Evolutionary conservation across 2,888 invertebrate genomes (phyloP).

Genomic region (Leucophenga maculata): DNA sequence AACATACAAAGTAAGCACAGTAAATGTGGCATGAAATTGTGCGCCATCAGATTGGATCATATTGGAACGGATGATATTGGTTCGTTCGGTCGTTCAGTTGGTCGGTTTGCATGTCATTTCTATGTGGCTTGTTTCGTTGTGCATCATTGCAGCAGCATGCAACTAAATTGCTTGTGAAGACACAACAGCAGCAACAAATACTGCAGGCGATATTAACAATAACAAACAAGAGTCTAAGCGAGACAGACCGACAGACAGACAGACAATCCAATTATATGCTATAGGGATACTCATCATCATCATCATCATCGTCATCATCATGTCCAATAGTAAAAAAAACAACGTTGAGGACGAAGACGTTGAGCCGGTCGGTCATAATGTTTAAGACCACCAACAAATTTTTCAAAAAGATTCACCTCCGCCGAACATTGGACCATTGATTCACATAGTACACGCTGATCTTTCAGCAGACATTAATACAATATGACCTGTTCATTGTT

Average conservation of each 20-base stretch:
- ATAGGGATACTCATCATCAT: not conserved
- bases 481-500: too few species aligned
- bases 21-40: too few species aligned
- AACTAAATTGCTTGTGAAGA: constrained; percentile 2
- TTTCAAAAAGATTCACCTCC: not conserved
- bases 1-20: too few species aligned
- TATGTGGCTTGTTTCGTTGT: not conserved
- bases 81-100: too few species aligned
- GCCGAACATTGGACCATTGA: too few species aligned
- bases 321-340: not conserved
- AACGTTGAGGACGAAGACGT: not conserved
- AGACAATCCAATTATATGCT: constrained; percentile 6
- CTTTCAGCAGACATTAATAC: too few species aligned
- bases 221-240: not conserved
- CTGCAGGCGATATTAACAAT: not conserved
- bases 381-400: constrained; percentile 4
- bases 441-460: too few species aligned
- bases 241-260: not conserved
- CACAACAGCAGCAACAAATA: not conserved
- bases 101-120: constrained; percentile 1
- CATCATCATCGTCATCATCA: not conserved
- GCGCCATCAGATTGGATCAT: too few species aligned
- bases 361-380: too few species aligned
- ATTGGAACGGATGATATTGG: too few species aligned
- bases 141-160: not conserved